Evolutionary conservation across 2,888 invertebrate genomes (phyloP).

Genomic region (Campaea margaritaria): DNA sequence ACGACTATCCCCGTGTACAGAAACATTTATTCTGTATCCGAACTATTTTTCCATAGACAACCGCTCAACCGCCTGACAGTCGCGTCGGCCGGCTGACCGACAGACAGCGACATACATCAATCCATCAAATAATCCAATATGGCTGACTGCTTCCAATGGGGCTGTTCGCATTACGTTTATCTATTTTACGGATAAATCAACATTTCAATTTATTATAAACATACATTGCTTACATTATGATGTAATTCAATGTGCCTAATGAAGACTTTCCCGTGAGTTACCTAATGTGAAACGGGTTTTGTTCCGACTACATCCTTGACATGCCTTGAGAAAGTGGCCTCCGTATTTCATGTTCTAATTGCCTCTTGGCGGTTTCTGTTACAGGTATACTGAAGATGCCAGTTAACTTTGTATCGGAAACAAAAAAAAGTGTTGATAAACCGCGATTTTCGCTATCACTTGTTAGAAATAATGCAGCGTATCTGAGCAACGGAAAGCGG

Average conservation of each 20-base stretch:
- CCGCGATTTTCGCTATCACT: constrained; percentile 75
- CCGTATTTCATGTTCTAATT: constrained; percentile 47
- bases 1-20: too few relatives aligned
- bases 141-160: constrained; percentile 72
- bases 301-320: constrained; percentile 68
- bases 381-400: constrained; percentile 85
- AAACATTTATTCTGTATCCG: too few relatives aligned
- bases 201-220: constrained; percentile 53
- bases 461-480: constrained; percentile 75
- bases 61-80: constrained; percentile 19
- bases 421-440: constrained; percentile 77
- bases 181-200: constrained; percentile 61
- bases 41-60: constrained; percentile 9
- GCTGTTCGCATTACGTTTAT: constrained; percentile 66
- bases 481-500: constrained; percentile 69
- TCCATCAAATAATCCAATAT: constrained; percentile 68
- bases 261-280: constrained; percentile 73
- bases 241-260: constrained; percentile 77
- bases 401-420: constrained; percentile 77
- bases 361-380: constrained; percentile 47
- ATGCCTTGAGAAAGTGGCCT: constrained; percentile 67
- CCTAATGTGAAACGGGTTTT: constrained; percentile 37
- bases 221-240: constrained; percentile 74
- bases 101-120: not conserved
- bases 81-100: constrained; percentile 3